A percentile compares a stretch with the other conserved stretches of the same genome.
These are phyloP conservation scores for Saccostrea glomerata DNA, from an alignment of 1,140 invertebrate genomes.

Conservation along the genomic window DNA sequence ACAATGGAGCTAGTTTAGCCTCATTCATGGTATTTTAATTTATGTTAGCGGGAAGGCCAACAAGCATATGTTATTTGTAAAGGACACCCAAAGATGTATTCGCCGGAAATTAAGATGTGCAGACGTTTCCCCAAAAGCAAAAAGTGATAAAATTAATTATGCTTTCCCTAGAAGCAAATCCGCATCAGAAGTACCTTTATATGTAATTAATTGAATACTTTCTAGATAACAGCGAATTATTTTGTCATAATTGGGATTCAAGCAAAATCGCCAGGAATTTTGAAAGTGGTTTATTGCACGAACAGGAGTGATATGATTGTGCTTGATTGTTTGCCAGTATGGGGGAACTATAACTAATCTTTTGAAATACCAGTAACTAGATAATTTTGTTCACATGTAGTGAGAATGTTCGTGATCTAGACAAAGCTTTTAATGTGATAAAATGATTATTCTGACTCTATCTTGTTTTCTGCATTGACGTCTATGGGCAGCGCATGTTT, in stretches of 20 bases:
- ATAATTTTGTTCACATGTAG: no score
- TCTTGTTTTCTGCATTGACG: no score
- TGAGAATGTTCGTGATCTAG: no score
- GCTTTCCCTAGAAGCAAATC: neutral
- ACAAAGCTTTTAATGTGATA: no score
- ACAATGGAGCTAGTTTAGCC: neutral
- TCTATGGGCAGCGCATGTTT: no score
- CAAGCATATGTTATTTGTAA: neutral
- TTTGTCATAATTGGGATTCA: neutral
- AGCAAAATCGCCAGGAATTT: neutral
- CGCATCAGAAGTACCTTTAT: neutral
- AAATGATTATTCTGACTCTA: no score
- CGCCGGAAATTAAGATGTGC: neutral
- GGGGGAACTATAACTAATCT: no score
- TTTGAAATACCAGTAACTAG: no score
- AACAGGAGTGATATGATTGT: no score
- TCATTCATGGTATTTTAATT: neutral
- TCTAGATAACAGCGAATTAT: neutral
- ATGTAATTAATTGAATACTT: neutral
- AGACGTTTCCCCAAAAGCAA: neutral
- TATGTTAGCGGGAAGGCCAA: neutral
- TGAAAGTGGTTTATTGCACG: no score
- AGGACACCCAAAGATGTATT: neutral
- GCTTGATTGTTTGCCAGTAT: no score
- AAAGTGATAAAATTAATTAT: neutral